phyloP scores from a whole-genome alignment of 2,113 vertebrate genomes.

The Mionectes macconnelli region DNA sequence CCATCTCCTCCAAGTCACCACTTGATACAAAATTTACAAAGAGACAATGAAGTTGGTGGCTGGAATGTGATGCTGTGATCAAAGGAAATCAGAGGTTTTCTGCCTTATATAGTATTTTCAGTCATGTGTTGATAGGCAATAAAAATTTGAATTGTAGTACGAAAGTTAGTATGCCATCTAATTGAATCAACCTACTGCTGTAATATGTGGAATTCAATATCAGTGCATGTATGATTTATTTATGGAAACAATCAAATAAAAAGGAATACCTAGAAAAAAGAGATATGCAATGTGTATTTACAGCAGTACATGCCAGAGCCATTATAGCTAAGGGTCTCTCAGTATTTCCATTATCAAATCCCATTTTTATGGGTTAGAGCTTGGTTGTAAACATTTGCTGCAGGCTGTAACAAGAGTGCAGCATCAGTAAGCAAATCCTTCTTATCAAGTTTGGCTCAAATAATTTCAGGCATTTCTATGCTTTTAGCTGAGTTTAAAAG shows the following conservation, averaged over 20 bases:
- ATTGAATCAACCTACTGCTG: neutral
- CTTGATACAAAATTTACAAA: conserved; percentile 19
- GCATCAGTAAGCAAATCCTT: conserved; percentile 53
- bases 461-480: conserved; percentile 10
- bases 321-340: conserved; percentile 12
- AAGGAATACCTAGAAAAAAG: neutral
- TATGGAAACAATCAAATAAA: conserved; percentile 4
- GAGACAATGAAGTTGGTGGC: neutral
- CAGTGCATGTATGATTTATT: conserved; percentile 5
- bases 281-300: conserved; percentile 3
- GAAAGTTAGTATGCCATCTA: neutral
- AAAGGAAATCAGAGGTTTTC: neutral
- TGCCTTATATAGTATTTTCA: neutral
- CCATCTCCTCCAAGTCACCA: neutral
- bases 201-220: conserved; percentile 1
- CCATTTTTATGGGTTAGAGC: conserved; percentile 48
- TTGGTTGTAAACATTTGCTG: conserved; percentile 43
- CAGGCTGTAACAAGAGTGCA: conserved; percentile 30
- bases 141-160: neutral
- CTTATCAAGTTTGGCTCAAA: conserved; percentile 17
- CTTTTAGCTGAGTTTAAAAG: neutral
- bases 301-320: neutral
- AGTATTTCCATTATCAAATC: conserved; percentile 51
- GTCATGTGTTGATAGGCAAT: neutral
- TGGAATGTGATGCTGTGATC: neutral